Base-by-base conservation (phyloP, 2,888 invertebrate species). In the Aphodius sticticus region DNA sequence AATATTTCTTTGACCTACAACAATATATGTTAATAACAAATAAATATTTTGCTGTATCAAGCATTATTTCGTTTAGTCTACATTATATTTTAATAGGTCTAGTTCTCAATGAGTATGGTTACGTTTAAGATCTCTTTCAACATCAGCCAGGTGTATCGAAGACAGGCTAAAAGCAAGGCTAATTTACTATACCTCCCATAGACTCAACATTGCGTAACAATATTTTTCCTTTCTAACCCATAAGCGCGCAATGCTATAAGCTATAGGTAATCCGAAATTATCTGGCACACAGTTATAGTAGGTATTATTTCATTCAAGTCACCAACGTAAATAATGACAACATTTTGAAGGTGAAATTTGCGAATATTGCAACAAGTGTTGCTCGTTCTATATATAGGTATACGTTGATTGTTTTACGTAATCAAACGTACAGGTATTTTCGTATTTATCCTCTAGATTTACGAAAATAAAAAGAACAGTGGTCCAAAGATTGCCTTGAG, bases 61-160 rank as follows among this genome's bases (percentile, higher is more conserved):
- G n/a, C n/a, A n/a, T n/a, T n/a, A n/a, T n/a, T n/a, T n/a, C n/a
- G n/a, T n/a, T n/a, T n/a, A 26, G 26, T 26, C 1, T 26, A 2
- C 1, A 1, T 26, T 26, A 26, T 26, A 2, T 3, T 26, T 26
- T 26, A 26, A 3, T 26, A 26, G 26, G 26, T 26, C 26, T 26
- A 26, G 53, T 53, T 53, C 53, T 9, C 9, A 53, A 53, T 53
- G 12, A 53, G 53, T 12, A 53, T 53, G 7, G 53, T 53, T 9
- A 53, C 53, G 53, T 53, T 53, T 9, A 53, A 53, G 6, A 9
- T 53, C 53, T 80, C 83, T 84, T 83, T 84, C 83, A 81, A 82
- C 78, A 77, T 78, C 78, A 76, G 76, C 83, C 81, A 83, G 81
- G 83, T 82, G 84, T 83, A 83, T 80, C 82, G 79, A 83, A 81